A percentile compares a stretch with the other conserved stretches of the same genome.
These are phyloP conservation scores for Dolomedes plantarius DNA, from an alignment of 2,888 invertebrate genomes.

Conservation along the genomic window DNA sequence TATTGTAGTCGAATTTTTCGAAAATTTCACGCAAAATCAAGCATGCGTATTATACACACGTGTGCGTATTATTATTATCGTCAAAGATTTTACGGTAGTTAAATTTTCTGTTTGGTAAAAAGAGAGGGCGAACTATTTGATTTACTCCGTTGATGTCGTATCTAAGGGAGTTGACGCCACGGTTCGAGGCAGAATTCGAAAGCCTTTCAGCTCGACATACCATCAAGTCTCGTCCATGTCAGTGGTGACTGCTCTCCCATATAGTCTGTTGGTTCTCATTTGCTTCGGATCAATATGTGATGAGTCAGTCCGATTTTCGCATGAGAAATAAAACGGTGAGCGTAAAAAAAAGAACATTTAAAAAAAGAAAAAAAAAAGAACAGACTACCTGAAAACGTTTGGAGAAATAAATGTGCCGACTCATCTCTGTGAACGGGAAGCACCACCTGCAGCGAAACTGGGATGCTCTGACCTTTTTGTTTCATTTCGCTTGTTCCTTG, in stretches of 20 bases:
- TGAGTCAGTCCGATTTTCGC: constrained; percentile 51
- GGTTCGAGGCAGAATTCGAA: neutral
- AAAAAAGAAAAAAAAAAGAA: constrained; percentile 2
- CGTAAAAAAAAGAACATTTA: no score
- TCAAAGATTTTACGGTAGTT: no score
- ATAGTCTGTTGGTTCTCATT: constrained; percentile 21
- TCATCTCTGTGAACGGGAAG: constrained; percentile 11
- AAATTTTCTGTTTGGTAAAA: no score
- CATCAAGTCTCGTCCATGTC: neutral
- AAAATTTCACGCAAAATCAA: no score
- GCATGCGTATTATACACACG: no score
- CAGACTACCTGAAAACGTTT: constrained; percentile 14
- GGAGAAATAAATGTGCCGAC: constrained; percentile 29
- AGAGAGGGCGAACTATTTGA: no score
- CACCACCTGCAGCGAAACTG: neutral
- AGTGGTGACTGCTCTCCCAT: neutral
- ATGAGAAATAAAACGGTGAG: no score
- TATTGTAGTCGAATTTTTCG: no score
- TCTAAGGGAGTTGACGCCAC: no score
- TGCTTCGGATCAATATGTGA: constrained; percentile 57
- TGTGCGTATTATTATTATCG: no score
- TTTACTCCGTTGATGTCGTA: no score
- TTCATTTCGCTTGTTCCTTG: neutral
- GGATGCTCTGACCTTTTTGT: neutral
- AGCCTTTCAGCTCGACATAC: neutral